These are phyloP conservation scores for Tridacna crocea DNA, from an alignment of 2,888 invertebrate genomes.

Conservation along the genomic window DNA sequence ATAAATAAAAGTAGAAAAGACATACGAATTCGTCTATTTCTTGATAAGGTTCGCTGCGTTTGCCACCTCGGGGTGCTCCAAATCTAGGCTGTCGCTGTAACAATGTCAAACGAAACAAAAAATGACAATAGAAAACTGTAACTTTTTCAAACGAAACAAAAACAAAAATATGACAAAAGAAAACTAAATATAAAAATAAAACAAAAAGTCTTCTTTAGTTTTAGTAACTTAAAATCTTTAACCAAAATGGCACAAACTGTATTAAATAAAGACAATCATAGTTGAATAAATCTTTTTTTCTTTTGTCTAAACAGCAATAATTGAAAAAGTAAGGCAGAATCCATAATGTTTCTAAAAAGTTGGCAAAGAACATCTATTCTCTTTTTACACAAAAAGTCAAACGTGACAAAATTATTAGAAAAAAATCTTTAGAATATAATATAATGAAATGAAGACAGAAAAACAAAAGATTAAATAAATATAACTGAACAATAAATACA, in stretches of 20 bases:
- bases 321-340: no score
- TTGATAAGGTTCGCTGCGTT: slow-evolving; percentile 15
- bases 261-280: no score
- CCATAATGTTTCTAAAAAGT: background rate
- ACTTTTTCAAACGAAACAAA: background rate
- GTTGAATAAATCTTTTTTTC: no score
- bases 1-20: background rate
- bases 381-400: background rate
- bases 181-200: no score
- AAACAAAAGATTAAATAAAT: background rate
- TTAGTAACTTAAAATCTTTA: no score
- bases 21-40: slow-evolving; percentile 25
- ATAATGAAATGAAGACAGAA: background rate
- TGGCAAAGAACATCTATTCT: background rate
- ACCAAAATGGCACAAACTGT: no score
- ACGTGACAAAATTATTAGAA: background rate
- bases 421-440: background rate
- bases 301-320: no score
- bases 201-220: no score
- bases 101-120: background rate
- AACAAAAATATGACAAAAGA: background rate
- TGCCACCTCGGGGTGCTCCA: slow-evolving; percentile 11
- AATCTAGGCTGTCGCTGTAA: slow-evolving; percentile 14
- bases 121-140: background rate
- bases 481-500: background rate